Evolutionary conservation across 2,888 invertebrate species (phyloP), one percentile per base, ranked within the genome.

Genomic region (Lysandra coridon): DNA sequence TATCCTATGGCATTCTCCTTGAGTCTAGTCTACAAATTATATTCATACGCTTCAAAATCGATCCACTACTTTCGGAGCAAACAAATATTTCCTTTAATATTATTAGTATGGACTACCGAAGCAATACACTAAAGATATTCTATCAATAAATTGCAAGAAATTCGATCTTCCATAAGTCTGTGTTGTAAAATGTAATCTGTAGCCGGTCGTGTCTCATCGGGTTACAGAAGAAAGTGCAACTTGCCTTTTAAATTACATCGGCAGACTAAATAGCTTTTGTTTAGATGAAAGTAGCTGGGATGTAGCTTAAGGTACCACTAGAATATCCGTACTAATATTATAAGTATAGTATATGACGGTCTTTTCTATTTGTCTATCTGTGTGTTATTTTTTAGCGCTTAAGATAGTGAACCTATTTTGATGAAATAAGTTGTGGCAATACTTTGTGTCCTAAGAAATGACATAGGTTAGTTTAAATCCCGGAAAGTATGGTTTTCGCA

Each of bases 161-260:
- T 64, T 64, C 64, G 64, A 64, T 64, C 64, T 64, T 64, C 64
- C 64, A 64, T 23, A 12, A 64, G 64, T 30, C 62, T 23, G 23
- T n/a, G 23, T 64, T 30, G 64, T 64, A 12, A 60, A 64, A 30
- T 30, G 64, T 30, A 30, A 64, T 4, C 64, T 23, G 12, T 30
- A 12, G 64, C 64, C 64, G 30, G 23, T 64, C 64, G 64, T 64
- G 64, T 64, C 64, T 64, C 64, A 30, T 64, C 64, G 64, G 64
- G 23, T 64, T 64, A 30, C 64, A 64, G 64, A 64, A 64, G 64
- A 64, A 64, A 64, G 30, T 64, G 64, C 64, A 64, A 64, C 64
- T 12, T 64, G 23, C 23, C 30, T 64, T 30, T 30, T 64, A 23
- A 23, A 64, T 64, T 64, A 64, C 23, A 30, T n/a, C 7, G 23